Percentiles rank a stretch among this genome's conserved stretches.
phyloP scores from a whole-genome alignment of 2,888 invertebrate species.

The Ormia ochracea region DNA sequence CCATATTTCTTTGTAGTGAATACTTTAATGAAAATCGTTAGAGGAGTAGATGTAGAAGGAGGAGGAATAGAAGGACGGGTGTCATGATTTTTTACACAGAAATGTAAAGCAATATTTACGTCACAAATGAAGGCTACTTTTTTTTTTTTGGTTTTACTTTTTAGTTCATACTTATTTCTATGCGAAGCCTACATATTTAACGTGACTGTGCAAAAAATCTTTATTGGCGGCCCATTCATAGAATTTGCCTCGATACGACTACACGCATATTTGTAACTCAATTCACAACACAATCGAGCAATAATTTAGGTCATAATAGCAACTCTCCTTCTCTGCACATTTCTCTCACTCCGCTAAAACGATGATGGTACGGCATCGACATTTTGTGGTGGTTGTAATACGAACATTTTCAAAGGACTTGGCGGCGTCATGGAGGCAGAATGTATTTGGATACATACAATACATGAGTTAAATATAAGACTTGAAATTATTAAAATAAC shows the following conservation, averaged over 20 bases:
- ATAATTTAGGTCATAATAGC: slow-evolving; percentile 54
- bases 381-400: slow-evolving; percentile 20
- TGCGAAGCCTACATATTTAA: not conserved
- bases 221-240: not conserved
- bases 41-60: too few relatives aligned
- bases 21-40: too few relatives aligned
- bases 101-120: slow-evolving; percentile 20
- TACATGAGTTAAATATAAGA: slow-evolving; percentile 28
- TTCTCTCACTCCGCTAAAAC: not conserved
- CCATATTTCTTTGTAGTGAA: too few relatives aligned
- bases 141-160: not conserved
- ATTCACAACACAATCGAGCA: slow-evolving; percentile 14
- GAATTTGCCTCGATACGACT: not conserved
- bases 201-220: slow-evolving; percentile 11
- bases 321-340: not conserved
- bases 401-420: slow-evolving; percentile 46
- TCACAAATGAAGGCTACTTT: slow-evolving; percentile 19
- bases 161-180: too few relatives aligned
- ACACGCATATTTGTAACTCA: slow-evolving; percentile 27
- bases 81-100: not conserved
- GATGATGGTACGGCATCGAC: not conserved
- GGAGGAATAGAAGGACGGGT: not conserved
- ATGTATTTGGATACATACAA: not conserved
- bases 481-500: slow-evolving; percentile 51
- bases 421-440: slow-evolving; percentile 41